A percentile compares a stretch with the other conserved stretches of the same genome.
Conservation (phyloP, 1,140 invertebrate species). For the Lepidotrigona ventralis region DNA sequence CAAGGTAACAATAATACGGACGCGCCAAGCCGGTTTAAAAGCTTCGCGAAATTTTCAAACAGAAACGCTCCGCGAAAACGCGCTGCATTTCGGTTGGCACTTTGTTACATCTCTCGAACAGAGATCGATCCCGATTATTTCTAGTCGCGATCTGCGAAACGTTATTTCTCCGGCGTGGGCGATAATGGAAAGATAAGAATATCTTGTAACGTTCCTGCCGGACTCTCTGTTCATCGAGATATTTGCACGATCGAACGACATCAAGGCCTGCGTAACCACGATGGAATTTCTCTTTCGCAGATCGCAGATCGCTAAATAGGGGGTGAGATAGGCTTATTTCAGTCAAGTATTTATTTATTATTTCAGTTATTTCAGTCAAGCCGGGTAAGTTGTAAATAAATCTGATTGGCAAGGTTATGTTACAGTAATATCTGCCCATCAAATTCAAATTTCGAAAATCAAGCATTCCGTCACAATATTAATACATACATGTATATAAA, state of each 20-base stretch:
- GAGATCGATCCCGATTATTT: constrained; percentile 53
- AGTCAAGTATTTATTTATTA: too few relatives aligned
- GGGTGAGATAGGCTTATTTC: neutral
- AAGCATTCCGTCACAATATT: too few relatives aligned
- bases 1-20: constrained; percentile 34
- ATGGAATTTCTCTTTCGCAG: constrained; percentile 2
- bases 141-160: constrained; percentile 53
- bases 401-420: neutral
- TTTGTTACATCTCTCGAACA: constrained; percentile 12
- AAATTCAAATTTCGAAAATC: neutral
- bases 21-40: constrained; percentile 33
- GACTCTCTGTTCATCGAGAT: neutral
- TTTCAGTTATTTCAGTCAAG: too few relatives aligned
- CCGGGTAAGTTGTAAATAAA: neutral
- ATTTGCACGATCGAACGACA: constrained; percentile 28
- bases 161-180: constrained; percentile 44
- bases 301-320: neutral
- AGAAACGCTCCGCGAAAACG: constrained; percentile 4
- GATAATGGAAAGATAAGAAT: constrained; percentile 53
- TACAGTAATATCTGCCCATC: neutral
- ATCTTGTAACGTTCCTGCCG: constrained; percentile 10
- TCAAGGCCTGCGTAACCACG: neutral
- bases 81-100: constrained; percentile 18
- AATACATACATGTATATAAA: too few relatives aligned
- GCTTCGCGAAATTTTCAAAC: constrained; percentile 14